Conservation (phyloP, 1,140 invertebrate genomes). For the Caerostris darwini region DNA sequence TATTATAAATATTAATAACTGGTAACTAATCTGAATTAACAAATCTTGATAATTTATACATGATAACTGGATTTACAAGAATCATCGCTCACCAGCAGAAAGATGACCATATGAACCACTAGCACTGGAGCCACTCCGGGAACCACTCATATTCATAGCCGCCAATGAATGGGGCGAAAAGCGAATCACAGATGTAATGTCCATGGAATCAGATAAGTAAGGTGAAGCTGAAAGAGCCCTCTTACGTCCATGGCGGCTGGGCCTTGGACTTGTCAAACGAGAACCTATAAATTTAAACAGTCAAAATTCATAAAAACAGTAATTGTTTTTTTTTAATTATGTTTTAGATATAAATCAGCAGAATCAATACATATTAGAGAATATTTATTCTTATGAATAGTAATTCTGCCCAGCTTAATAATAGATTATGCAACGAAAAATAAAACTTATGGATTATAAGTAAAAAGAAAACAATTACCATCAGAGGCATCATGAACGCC, state of each 20-base stretch:
- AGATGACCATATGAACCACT: constrained; percentile 97
- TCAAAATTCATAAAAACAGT: neutral
- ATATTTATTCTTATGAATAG: too few relatives aligned
- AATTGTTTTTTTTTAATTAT: neutral
- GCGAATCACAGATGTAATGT: constrained; percentile 96
- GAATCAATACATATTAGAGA: neutral
- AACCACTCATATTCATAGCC: constrained; percentile 91
- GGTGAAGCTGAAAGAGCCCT: constrained; percentile 93
- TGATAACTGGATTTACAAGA: too few relatives aligned
- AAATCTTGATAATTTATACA: too few relatives aligned
- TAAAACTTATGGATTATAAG: too few relatives aligned
- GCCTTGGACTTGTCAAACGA: constrained; percentile 63
- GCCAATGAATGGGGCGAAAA: constrained; percentile 95
- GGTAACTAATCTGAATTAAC: too few relatives aligned
- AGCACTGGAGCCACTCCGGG: constrained; percentile 83
- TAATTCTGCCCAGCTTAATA: too few relatives aligned
- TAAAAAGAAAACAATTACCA: constrained; percentile 6
- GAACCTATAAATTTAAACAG: constrained; percentile 43
- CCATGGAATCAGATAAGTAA: constrained; percentile 91
- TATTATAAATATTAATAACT: too few relatives aligned
- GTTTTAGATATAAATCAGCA: neutral
- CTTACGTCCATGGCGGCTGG: constrained; percentile 83
- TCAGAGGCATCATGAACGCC: constrained; percentile 29
- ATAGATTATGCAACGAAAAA: too few relatives aligned
- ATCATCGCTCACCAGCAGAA: constrained; percentile 87